Base-by-base conservation (phyloP, 37 sponge, comb jelly and placozoan genomes). In the Ianthella basta region DNA sequence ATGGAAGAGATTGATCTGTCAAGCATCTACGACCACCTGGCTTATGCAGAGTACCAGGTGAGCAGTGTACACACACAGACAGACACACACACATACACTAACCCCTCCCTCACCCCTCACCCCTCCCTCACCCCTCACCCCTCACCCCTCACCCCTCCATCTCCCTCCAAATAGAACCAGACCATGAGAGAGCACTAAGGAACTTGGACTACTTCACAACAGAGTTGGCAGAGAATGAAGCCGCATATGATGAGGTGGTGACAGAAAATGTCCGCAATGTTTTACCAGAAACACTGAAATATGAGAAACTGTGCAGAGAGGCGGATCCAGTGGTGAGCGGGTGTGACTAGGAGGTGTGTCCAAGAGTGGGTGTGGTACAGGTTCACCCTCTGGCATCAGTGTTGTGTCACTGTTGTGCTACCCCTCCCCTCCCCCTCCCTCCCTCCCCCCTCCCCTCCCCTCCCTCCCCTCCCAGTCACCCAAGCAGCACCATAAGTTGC, bases 241-340 rank as follows among this genome's bases (percentile, higher is more conserved):
- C 88, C n/a, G 35, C 79, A 53, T 89, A 61, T n/a, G 19, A 82
- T 25, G 56, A 35, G 15, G 44, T 35, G 18, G 82, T 24, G 2
- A 57, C 54, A 38, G 44, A 56, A 27, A 50, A 79, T 36, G 1
- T 55, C 23, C 53, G 72, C 34, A 55, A 55, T 23, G 59, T 74
- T 0, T 85, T 91, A 77, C 77, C 72, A 14, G 84, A 80, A 0
- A 50, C 35, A 19, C 40, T 72, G 14, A 20, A 37, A 27, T 97
- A 97, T 55, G 89, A 94, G 80, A 69, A 90, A 14, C 60, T 90
- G n/a, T 97, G 97, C 50, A 56, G 95, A 61, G 91, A 88, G 41
- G 77, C 91, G 53, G 33, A 34, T 6, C 88, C 90, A 15, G 25
- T 84, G 3, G 93, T 92, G 36, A 89, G n/a, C n/a, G n/a, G n/a